Base-by-base conservation (phyloP, 2,113 vertebrate genomes). In the Chitala chitala region DNA sequence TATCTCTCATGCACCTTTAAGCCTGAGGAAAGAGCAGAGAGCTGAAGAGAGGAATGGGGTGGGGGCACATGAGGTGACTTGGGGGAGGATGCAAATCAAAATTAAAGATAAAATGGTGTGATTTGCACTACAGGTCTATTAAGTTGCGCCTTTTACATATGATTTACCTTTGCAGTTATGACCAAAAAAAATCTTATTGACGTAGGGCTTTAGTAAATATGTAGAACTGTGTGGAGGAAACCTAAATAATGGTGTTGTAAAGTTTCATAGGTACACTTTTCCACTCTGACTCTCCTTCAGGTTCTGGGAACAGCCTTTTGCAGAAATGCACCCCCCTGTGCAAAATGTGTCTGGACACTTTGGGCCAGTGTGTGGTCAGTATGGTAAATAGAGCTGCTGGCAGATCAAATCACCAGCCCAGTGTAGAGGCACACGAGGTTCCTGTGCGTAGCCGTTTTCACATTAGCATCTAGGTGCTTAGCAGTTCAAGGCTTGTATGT, bases 61-160 rank as follows among this genome's bases (percentile, higher is more conserved):
- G 68, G 68, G n/a, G 56, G 48, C n/a, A n/a, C n/a, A n/a, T 61
- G 33, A 61, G 31, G 58, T 61, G 33, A 36, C 31, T 36, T 33
- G 33, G 29, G 31, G 33, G 63, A n/a, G 4, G 84, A 84, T 84
- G 93, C 94, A 96, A 95, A 96, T 94, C 94, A 97, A 95, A 98
- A 98, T 98, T 95, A 96, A 97, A 98, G 96, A 99, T 98, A 98
- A 98, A 98, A 98, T 95, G 94, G 93, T 98, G 94, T 95, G 96
- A 98, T 96, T 98, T 96, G 93, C 95, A 97, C 94, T 95, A 98
- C 95, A 98, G 97, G 95, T 95, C 93, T 97, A 98, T 99, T 98
- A 98, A 94, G 98, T 90, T 96, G 92, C 94, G 93, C 93, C 94
- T 96, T 98, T 98, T 97, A 97, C 96, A 97, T 98, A 98, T 94